Conservation (phyloP, 2,113 vertebrate genomes). For the Centropus unirufus region DNA sequence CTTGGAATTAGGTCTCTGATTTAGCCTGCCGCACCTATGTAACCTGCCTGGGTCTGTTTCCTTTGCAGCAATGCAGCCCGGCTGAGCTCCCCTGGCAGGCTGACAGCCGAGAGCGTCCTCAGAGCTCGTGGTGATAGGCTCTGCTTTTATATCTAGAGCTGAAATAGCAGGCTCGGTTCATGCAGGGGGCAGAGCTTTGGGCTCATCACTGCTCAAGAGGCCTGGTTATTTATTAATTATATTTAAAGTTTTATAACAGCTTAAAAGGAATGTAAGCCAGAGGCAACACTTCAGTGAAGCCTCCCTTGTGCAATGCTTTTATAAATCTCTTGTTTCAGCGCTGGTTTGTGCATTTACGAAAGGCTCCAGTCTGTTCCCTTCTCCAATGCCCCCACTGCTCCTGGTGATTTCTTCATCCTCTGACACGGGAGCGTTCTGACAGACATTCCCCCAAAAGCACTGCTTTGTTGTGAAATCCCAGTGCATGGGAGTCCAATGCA, state of each 20-base stretch:
- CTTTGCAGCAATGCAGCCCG: not conserved
- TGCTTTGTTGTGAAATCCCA: not conserved
- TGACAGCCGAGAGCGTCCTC: not conserved
- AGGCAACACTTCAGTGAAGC: conserved; percentile 51
- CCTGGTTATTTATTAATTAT: conserved; percentile 75
- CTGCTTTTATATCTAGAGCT: conserved; percentile 18
- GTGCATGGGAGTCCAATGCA: not conserved
- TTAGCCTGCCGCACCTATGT: not conserved
- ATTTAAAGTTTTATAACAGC: conserved; percentile 74
- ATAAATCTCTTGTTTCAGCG: conserved; percentile 10
- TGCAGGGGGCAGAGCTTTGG: conserved; percentile 51
- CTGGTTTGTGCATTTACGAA: not conserved
- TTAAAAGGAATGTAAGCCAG: conserved; percentile 60
- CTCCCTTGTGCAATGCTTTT: conserved; percentile 56
- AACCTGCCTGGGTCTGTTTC: not conserved
- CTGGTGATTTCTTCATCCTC: not conserved
- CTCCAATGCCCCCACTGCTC: not conserved
- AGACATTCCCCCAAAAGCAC: not conserved
- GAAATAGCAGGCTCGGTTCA: conserved; percentile 58
- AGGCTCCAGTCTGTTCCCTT: not conserved
- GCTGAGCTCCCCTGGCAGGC: not conserved
- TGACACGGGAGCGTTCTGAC: not conserved
- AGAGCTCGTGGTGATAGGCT: not conserved
- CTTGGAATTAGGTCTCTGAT: not conserved
- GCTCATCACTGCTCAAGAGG: conserved; percentile 51